A percentile compares a stretch with the other conserved stretches of the same genome.
Conservation (phyloP, 2,888 invertebrate species). For the Dione vanillae region DNA sequence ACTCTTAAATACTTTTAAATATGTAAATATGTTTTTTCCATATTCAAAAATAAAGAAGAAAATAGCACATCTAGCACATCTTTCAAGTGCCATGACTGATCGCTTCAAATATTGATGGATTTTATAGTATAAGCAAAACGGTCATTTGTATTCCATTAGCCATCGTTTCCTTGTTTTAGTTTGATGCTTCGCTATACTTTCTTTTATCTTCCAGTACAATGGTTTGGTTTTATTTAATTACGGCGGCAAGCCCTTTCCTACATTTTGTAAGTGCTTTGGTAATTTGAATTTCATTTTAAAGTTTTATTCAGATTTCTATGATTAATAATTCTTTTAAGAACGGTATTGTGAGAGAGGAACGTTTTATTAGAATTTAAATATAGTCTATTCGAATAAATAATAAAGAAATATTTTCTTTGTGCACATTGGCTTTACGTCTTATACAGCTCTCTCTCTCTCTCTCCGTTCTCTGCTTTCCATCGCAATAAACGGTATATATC, state of each 20-base stretch:
- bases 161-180: conserved; percentile 50
- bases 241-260: not conserved
- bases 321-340: not conserved
- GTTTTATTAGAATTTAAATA: not conserved
- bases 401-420: too few relatives aligned
- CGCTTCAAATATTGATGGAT: conserved; percentile 69
- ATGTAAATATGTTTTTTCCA: too few relatives aligned
- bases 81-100: conserved; percentile 41
- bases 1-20: too few relatives aligned
- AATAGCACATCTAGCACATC: conserved; percentile 31
- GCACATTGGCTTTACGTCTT: not conserved
- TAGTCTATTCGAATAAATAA: not conserved
- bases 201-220: conserved; percentile 29
- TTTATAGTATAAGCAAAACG: conserved; percentile 69
- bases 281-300: conserved; percentile 16
- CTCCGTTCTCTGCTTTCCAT: not conserved
- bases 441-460: too few relatives aligned
- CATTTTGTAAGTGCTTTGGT: conserved; percentile 11
- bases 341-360: not conserved
- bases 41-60: not conserved
- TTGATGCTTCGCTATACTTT: conserved; percentile 23
- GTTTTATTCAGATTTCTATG: conserved; percentile 8
- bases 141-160: conserved; percentile 75
- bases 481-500: too few relatives aligned
- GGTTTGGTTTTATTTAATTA: conserved; percentile 42